phyloP scores from a whole-genome alignment of 1,140 invertebrate genomes.

The Armadillidium nasatum region DNA sequence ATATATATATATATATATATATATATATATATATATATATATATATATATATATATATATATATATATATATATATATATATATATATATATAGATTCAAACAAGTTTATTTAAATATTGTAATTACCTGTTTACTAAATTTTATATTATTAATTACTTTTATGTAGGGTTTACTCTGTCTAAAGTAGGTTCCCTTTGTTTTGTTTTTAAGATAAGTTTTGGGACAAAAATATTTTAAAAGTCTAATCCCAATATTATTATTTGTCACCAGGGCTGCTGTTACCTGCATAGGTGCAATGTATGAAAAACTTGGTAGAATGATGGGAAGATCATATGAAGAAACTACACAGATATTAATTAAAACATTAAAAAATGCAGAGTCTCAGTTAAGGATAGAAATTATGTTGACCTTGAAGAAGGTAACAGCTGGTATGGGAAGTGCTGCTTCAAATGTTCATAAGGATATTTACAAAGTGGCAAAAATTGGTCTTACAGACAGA shows the following conservation, averaged over 20 bases:
- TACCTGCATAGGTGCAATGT: conserved; percentile 92
- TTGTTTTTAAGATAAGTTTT: background rate
- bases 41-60: too few species aligned
- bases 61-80: too few species aligned
- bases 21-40: too few species aligned
- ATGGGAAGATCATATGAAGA: conserved; percentile 98
- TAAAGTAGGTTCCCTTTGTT: background rate
- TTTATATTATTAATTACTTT: too few species aligned
- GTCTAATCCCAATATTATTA: too few species aligned
- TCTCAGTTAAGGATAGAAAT: conserved; percentile 94
- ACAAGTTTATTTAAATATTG: too few species aligned
- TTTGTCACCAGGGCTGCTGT: conserved; percentile 75
- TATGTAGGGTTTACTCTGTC: background rate
- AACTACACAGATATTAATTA: conserved; percentile 86
- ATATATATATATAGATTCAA: too few species aligned
- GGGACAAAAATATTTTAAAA: background rate
- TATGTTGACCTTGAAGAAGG: conserved; percentile 84
- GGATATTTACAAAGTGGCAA: conserved; percentile 83
- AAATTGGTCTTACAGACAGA: conserved; percentile 78
- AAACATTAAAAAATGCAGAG: conserved; percentile 83
- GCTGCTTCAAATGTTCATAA: conserved; percentile 82
- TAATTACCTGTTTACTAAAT: too few species aligned
- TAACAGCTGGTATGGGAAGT: conserved; percentile 74
- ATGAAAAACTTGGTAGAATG: conserved; percentile 95
- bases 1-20: too few species aligned